Percentiles rank a stretch among this genome's conserved stretches.
These are phyloP conservation scores for Gastrophysa polygoni DNA, from an alignment of 2,888 invertebrate species.

Conservation along the genomic window DNA sequence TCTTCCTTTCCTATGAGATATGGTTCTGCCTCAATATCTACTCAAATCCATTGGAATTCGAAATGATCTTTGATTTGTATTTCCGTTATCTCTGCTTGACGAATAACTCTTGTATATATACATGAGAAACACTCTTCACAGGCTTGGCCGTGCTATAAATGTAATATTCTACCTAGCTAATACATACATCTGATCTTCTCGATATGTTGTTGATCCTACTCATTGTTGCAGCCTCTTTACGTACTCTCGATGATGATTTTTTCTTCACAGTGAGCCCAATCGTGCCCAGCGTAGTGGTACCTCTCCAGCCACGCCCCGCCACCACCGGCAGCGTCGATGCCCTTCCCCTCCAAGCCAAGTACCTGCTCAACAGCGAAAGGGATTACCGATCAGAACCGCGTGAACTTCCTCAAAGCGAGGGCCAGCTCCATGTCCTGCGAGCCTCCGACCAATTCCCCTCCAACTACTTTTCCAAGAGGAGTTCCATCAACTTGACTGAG, in stretches of 20 bases:
- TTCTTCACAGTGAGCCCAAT: conserved; percentile 9
- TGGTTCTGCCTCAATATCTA: too few relatives aligned
- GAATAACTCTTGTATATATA: too few relatives aligned
- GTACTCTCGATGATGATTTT: not conserved
- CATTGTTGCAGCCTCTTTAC: not conserved
- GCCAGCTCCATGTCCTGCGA: conserved; percentile 40
- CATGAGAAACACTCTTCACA: too few relatives aligned
- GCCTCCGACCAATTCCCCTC: conserved; percentile 19
- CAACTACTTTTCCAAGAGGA: conserved; percentile 22
- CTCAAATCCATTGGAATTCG: too few relatives aligned
- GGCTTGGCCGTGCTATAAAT: too few relatives aligned
- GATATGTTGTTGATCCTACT: too few relatives aligned
- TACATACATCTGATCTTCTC: too few relatives aligned
- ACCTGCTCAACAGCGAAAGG: conserved; percentile 66
- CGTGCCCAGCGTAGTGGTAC: too few relatives aligned
- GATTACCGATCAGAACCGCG: conserved; percentile 60
- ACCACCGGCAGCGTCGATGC: conserved; percentile 71
- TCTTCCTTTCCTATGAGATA: too few relatives aligned
- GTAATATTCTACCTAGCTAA: too few relatives aligned
- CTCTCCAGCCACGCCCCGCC: conserved; percentile 72
- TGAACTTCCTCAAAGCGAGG: conserved; percentile 51
- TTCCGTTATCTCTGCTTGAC: too few relatives aligned
- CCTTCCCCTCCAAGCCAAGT: conserved; percentile 74
- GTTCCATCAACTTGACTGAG: conserved; percentile 47
- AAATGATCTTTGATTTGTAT: too few relatives aligned